phyloP scores from a whole-genome alignment of 2,888 invertebrate species.

The Tyria jacobaeae region DNA sequence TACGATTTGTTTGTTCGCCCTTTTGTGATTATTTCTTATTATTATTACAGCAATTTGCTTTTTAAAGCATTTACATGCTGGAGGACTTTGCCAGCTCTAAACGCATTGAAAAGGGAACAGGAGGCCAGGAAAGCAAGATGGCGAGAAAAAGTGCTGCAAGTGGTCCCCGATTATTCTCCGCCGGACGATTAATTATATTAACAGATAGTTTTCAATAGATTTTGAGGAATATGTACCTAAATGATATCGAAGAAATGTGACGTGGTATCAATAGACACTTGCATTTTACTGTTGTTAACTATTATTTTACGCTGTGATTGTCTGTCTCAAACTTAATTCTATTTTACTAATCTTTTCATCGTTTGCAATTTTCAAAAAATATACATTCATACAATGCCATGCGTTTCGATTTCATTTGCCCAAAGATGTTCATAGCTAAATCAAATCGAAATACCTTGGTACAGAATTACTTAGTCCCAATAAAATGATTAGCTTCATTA shows the following conservation, averaged over 20 bases:
- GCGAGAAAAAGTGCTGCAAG: conserved; percentile 90
- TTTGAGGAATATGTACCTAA: background rate
- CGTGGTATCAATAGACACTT: background rate
- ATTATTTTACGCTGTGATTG: background rate
- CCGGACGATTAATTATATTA: conserved; percentile 68
- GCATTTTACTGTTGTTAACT: background rate
- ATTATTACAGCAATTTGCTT: conserved; percentile 69
- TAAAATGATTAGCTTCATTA: too few species aligned
- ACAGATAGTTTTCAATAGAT: background rate
- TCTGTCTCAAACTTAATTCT: too few species aligned
- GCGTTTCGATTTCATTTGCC: too few species aligned
- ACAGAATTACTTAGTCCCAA: too few species aligned
- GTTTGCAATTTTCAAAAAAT: too few species aligned
- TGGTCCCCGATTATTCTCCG: conserved; percentile 90
- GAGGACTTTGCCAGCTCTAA: conserved; percentile 88
- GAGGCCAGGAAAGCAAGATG: conserved; percentile 89
- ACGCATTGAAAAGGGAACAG: conserved; percentile 88
- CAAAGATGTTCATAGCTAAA: too few species aligned
- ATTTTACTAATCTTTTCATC: too few species aligned
- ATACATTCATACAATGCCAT: too few species aligned
- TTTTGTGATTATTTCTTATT: background rate
- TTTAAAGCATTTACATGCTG: conserved; percentile 84
- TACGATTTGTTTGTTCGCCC: background rate
- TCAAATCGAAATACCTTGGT: too few species aligned
- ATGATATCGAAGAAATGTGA: background rate